These are phyloP conservation scores for Drepanosiphum platanoidis DNA, from an alignment of 2,888 invertebrate genomes.

Conservation along the genomic window DNA sequence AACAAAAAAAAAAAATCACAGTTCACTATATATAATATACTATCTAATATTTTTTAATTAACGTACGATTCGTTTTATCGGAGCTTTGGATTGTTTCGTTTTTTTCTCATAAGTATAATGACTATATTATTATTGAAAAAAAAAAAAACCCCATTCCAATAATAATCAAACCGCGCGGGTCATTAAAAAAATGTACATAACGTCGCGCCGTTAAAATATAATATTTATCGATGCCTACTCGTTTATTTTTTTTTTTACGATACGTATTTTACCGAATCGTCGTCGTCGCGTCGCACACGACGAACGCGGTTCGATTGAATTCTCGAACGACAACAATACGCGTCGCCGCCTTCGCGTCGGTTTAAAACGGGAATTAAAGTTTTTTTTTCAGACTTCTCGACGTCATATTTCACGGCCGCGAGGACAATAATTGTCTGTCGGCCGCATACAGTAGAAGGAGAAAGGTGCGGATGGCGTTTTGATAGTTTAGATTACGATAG, in stretches of 20 bases:
- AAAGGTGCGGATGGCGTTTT: constrained; percentile 25
- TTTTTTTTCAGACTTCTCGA: background rate
- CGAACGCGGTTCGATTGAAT: background rate
- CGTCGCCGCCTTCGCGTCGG: background rate
- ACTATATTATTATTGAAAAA: no score
- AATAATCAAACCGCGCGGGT: no score
- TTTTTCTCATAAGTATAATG: background rate
- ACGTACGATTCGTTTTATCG: background rate
- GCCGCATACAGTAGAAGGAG: background rate
- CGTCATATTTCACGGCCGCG: background rate
- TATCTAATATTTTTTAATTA: background rate
- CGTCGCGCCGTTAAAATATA: no score
- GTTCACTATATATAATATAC: background rate
- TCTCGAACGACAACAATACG: background rate
- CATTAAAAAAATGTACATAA: no score
- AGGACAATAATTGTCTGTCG: constrained; percentile 3
- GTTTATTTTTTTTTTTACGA: background rate
- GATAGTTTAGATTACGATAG: constrained; percentile 32
- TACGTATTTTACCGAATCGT: background rate
- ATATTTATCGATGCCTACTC: no score
- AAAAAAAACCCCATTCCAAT: no score
- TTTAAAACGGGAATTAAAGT: constrained; percentile 5
- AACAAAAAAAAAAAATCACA: background rate
- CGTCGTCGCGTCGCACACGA: no score
- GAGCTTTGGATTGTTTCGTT: background rate